These are phyloP conservation scores for Alouatta palliata DNA, from an alignment of 2,113 vertebrate genomes.

Conservation along the genomic window DNA sequence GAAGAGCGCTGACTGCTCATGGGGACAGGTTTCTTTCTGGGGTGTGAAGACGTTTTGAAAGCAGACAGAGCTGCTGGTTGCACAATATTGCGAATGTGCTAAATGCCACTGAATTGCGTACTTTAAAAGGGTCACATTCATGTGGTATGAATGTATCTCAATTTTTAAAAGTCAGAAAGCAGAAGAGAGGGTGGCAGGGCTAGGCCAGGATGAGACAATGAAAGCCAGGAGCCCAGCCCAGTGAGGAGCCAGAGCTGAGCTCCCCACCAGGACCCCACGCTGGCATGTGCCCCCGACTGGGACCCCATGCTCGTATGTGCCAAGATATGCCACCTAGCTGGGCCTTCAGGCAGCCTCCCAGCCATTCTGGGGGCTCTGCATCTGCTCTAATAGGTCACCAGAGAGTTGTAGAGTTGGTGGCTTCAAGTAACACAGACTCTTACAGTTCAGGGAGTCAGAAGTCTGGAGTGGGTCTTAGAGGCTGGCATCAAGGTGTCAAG, in stretches of 20 bases:
- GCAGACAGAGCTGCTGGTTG: accelerated
- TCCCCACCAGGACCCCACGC: accelerated
- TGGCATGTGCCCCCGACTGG: no score
- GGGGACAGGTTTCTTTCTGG: accelerated
- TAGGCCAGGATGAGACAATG: not conserved
- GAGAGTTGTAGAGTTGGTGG: not conserved
- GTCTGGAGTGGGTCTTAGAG: not conserved
- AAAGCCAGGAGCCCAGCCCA: not conserved
- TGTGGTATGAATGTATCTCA: not conserved
- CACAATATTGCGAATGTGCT: accelerated
- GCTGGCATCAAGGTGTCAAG: no score
- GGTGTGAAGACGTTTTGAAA: not conserved
- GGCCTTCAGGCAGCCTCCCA: not conserved
- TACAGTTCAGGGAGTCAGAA: accelerated
- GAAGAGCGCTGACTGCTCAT: not conserved
- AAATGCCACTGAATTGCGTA: not conserved
- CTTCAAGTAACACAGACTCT: no score
- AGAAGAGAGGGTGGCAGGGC: not conserved
- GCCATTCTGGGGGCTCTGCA: not conserved
- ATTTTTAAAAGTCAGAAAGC: not conserved
- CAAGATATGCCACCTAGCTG: not conserved
- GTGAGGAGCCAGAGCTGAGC: not conserved
- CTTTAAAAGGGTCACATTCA: accelerated
- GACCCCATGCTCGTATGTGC: not conserved
- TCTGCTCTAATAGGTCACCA: not conserved